Percentiles rank a stretch among this genome's conserved stretches.
phyloP scores from a whole-genome alignment of 2,113 vertebrate species.

The Anguilla japonica region DNA sequence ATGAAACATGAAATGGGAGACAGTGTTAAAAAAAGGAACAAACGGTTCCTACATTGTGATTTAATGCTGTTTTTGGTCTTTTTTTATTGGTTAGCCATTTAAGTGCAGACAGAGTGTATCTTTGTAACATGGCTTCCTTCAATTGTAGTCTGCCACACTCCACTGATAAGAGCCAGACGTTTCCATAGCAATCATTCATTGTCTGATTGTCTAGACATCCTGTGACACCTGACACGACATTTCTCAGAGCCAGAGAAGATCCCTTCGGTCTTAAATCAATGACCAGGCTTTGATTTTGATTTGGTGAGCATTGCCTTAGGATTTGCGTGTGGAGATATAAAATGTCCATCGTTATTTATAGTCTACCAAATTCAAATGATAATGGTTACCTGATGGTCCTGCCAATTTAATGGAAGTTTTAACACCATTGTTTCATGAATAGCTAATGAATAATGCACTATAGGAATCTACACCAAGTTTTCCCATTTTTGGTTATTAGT shows the following conservation, averaged over 20 bases:
- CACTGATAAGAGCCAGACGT: conserved; percentile 42
- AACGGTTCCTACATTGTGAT: conserved; percentile 12
- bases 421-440: conserved; percentile 10
- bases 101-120: conserved; percentile 30
- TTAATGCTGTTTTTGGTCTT: conserved; percentile 19
- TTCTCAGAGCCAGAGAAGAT: conserved; percentile 31
- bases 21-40: neutral
- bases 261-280: conserved; percentile 50
- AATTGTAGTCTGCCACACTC: conserved; percentile 43
- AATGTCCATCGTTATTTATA: conserved; percentile 38
- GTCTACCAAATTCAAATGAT: conserved; percentile 16
- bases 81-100: conserved; percentile 35
- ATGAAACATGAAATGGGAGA: neutral
- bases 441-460: conserved; percentile 19
- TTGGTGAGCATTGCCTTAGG: conserved; percentile 36
- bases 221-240: conserved; percentile 46
- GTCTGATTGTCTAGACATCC: conserved; percentile 45
- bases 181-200: conserved; percentile 45
- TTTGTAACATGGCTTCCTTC: conserved; percentile 43
- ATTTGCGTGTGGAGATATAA: conserved; percentile 5
- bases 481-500: neutral
- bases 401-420: conserved; percentile 1
- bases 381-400: neutral
- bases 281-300: conserved; percentile 33
- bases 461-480: neutral